phyloP scores from a whole-genome alignment of 2,888 invertebrate species.

The Hartigia nigra region DNA sequence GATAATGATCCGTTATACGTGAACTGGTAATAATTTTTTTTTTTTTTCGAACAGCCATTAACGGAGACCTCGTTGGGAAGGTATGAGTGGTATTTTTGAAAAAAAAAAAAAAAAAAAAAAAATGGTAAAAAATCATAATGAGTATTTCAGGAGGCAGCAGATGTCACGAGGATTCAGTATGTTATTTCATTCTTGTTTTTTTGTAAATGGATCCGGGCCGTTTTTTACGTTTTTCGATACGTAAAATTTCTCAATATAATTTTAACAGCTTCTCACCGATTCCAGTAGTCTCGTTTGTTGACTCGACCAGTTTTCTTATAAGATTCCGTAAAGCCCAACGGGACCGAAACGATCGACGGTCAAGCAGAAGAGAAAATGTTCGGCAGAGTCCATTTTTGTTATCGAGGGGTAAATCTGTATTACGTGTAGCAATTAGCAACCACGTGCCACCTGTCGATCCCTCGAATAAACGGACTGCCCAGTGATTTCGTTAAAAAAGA shows the following conservation, averaged over 20 bases:
- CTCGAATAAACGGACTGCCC: background rate
- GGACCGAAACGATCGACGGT: background rate
- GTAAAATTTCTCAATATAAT: background rate
- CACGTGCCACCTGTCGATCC: slow-evolving; percentile 7
- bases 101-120: no score
- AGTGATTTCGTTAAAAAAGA: background rate
- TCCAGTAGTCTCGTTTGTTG: background rate
- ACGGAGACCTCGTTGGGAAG: background rate
- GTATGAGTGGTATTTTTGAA: background rate
- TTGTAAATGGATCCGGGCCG: background rate
- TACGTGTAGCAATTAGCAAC: slow-evolving; percentile 6
- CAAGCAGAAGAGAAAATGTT: background rate
- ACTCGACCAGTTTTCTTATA: background rate
- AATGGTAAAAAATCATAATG: background rate
- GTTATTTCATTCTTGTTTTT: background rate
- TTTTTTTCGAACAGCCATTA: background rate
- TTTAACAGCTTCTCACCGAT: background rate
- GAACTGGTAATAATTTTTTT: background rate
- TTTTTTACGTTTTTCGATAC: background rate
- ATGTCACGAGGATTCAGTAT: background rate
- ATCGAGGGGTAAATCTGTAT: background rate
- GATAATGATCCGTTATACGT: background rate
- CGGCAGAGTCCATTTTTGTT: background rate
- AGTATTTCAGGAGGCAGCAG: background rate
- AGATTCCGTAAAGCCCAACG: background rate